Conservation (phyloP, 2,113 vertebrate species). For the Sciurus niger region DNA sequence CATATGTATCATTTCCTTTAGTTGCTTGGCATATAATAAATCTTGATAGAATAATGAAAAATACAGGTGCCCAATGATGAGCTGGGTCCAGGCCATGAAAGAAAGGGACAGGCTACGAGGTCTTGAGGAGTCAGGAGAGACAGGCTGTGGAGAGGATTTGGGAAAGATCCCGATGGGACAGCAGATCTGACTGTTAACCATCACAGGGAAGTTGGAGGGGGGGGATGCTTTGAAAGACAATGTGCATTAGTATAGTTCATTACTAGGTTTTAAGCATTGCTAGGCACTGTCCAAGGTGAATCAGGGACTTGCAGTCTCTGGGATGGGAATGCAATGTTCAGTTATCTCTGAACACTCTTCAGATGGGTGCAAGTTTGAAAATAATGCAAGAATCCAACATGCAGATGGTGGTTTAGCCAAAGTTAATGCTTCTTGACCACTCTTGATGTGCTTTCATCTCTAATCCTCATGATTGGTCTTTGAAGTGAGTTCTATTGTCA, state of each 20-base stretch:
- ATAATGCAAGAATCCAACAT: background rate
- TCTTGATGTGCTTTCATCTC: background rate
- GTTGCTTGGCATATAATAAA: background rate
- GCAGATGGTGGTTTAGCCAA: background rate
- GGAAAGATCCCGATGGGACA: background rate
- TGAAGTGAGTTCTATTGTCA: conserved; percentile 60
- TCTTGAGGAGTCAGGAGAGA: background rate
- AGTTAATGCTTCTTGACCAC: background rate
- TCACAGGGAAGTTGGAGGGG: background rate
- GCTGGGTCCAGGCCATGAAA: background rate
- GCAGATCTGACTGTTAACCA: background rate
- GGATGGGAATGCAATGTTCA: background rate
- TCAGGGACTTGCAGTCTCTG: background rate
- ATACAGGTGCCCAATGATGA: background rate
- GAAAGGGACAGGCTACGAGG: background rate
- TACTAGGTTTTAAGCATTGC: background rate
- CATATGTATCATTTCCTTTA: background rate
- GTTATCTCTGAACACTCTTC: background rate
- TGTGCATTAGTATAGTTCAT: background rate
- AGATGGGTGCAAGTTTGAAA: background rate
- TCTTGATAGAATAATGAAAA: background rate
- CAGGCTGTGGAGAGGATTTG: background rate
- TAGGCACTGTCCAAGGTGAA: background rate
- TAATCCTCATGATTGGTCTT: conserved; percentile 15
- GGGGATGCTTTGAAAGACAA: conserved; percentile 85